Base-by-base conservation (phyloP, 2,113 vertebrate species). In the Sarotherodon lohbergeri region DNA sequence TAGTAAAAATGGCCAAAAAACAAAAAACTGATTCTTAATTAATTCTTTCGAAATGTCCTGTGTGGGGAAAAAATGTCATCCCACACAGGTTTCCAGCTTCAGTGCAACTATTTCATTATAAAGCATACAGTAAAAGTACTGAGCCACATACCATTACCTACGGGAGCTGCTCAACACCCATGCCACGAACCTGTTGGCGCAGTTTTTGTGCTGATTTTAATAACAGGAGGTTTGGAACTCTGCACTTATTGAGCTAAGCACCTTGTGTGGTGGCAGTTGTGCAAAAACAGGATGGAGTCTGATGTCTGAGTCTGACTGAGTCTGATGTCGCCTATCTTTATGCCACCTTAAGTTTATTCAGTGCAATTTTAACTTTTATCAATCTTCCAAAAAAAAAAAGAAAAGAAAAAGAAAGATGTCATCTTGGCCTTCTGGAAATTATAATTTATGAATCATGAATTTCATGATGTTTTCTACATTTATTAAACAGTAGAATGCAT, bases 151-250 rank as follows among this genome's bases (percentile, higher is more conserved):
- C 8, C 39, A 73, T 73, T 48, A 48, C 9, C 24, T 19, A 29
- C 4, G 0, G 71, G 22, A 1, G 41, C 0, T 10, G 22, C 13
- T 17, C 22, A 16, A 71, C 1, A 71, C 22, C 22, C 22, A 48
- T 76, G 14, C 9, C 1, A 76, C 16, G 1, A 11, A 48, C 9
- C 68, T 76, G 13, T 14, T 1, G 4, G 24, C 2, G 1, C 41
- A 48, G 68, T 4, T 73, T 73, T 73, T 48, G 41, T 46, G 0
- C 14, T 48, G 22, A 46, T 29, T 16, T 48, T 7, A 27, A 76
- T 3, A 17, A 10, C 9, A 48, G 39, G 68, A 17, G 13, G 22
- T 46, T 73, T 73, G 39, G 68, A 73, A 46, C 2, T 71, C n/a
- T 71, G 39, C 39, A 73, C 8, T 73, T 73, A 71, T 16, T 43